A percentile compares a stretch with the other conserved stretches of the same genome.
These are phyloP conservation scores for Agapostemon virescens DNA, from an alignment of 2,888 invertebrate species.

Conservation along the genomic window DNA sequence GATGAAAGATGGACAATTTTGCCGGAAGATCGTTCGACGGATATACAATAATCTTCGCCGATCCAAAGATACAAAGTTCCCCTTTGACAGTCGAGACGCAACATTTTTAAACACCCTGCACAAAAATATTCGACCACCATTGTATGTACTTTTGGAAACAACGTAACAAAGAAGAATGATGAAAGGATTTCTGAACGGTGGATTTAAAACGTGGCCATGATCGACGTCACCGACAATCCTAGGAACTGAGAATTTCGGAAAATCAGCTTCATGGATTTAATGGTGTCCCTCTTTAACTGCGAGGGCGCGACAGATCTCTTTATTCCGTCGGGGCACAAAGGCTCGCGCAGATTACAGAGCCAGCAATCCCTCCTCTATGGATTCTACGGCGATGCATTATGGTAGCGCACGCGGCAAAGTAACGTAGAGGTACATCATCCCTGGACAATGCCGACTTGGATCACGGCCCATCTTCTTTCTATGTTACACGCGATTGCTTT, in stretches of 20 bases:
- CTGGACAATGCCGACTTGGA: slow-evolving; percentile 73
- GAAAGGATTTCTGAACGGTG: neutral
- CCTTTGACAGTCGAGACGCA: too few relatives aligned
- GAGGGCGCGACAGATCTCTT: slow-evolving; percentile 73
- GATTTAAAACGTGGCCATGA: slow-evolving; percentile 21
- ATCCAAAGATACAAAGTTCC: too few relatives aligned
- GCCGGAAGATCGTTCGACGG: too few relatives aligned
- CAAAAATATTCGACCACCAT: too few relatives aligned
- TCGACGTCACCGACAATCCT: neutral
- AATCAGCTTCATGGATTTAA: slow-evolving; percentile 66
- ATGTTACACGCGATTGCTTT: slow-evolving; percentile 11
- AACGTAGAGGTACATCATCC: slow-evolving; percentile 75
- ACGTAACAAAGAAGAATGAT: neutral
- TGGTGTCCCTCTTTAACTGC: slow-evolving; percentile 52
- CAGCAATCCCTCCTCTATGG: slow-evolving; percentile 76
- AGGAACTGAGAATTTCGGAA: slow-evolving; percentile 44
- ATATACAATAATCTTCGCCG: too few relatives aligned
- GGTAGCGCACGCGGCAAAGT: slow-evolving; percentile 69
- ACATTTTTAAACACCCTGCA: too few relatives aligned
- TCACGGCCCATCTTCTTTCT: slow-evolving; percentile 44
- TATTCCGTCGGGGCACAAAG: slow-evolving; percentile 76
- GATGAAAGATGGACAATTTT: too few relatives aligned
- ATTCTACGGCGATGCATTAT: slow-evolving; percentile 73
- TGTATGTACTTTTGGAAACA: too few relatives aligned
- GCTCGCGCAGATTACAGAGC: slow-evolving; percentile 77